Conservation (phyloP, 1,140 invertebrate genomes). For the Palaemon carinicauda region DNA sequence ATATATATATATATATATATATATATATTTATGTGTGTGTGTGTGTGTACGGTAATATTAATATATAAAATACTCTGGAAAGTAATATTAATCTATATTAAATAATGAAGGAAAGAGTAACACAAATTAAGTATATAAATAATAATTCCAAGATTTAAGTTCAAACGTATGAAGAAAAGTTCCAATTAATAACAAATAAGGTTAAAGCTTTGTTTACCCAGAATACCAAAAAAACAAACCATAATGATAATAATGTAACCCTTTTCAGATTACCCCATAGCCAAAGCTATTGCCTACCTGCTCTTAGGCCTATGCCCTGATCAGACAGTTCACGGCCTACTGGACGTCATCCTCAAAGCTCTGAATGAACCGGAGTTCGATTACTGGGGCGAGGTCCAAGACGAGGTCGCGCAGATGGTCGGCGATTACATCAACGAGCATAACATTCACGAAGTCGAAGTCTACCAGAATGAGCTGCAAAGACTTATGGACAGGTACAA, state of each 20-base stretch:
- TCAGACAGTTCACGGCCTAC: constrained; percentile 31
- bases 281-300: constrained; percentile 42
- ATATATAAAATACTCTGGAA: no score
- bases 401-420: constrained; percentile 39
- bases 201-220: no score
- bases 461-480: constrained; percentile 38
- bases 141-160: no score
- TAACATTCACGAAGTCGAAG: constrained; percentile 54
- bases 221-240: neutral
- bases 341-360: constrained; percentile 30
- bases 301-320: constrained; percentile 34
- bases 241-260: no score
- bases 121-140: no score
- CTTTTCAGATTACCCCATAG: constrained; percentile 48
- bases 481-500: constrained; percentile 49
- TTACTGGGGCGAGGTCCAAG: constrained; percentile 58
- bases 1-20: no score
- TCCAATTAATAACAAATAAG: no score
- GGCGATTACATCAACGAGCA: constrained; percentile 54
- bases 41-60: no score
- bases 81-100: no score
- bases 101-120: no score
- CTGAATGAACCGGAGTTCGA: constrained; percentile 50
- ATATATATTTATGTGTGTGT: no score
- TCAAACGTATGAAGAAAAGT: no score